A percentile compares a stretch with the other conserved stretches of the same genome.
Evolutionary conservation across 2,888 invertebrate species (phyloP).

Genomic region (Gasteruption jaculator): DNA sequence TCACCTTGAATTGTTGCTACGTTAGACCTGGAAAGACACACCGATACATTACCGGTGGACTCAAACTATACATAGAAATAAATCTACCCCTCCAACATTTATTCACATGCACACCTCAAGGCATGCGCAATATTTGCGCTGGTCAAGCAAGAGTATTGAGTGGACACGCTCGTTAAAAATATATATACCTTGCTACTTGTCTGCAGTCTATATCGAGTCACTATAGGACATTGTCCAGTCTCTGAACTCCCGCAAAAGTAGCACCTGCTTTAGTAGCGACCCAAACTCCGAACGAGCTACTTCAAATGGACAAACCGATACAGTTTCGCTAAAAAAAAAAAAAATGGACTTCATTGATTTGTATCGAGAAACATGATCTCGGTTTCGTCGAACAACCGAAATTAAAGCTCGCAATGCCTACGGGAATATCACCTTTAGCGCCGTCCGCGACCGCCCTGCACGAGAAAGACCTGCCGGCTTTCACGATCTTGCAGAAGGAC

Average conservation of each 20-base stretch:
- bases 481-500: conserved; percentile 42
- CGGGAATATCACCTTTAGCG: conserved; percentile 40
- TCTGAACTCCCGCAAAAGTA: no score
- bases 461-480: conserved; percentile 34
- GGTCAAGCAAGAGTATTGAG: conserved; percentile 50
- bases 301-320: conserved; percentile 3
- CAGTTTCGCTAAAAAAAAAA: neutral
- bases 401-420: conserved; percentile 32
- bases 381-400: conserved; percentile 12
- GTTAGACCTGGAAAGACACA: no score
- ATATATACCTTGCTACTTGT: conserved; percentile 26
- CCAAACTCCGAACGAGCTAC: no score
- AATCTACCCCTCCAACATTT: no score
- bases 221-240: conserved; percentile 44
- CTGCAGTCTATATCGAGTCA: conserved; percentile 33
- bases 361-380: conserved; percentile 12
- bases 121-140: conserved; percentile 41
- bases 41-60: no score
- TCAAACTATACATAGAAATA: no score
- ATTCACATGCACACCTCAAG: no score
- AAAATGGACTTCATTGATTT: no score
- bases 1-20: conserved; percentile 33
- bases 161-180: conserved; percentile 40
- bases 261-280: no score
- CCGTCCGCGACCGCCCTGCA: conserved; percentile 27